These are phyloP conservation scores for Oryzias celebensis DNA, from an alignment of 2,113 vertebrate genomes.

Conservation along the genomic window DNA sequence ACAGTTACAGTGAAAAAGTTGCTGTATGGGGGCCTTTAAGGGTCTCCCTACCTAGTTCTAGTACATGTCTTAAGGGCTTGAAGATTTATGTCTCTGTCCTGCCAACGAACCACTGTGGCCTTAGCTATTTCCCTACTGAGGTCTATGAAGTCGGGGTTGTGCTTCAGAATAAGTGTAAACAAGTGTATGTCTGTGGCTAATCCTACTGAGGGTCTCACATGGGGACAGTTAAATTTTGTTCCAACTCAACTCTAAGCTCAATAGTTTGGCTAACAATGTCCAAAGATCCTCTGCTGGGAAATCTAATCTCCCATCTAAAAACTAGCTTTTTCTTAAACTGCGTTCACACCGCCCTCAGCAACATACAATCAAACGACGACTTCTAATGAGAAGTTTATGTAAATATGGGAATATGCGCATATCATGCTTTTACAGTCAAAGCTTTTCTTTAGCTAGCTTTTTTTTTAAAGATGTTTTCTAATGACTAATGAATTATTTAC, in stretches of 20 bases:
- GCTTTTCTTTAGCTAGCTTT: no score
- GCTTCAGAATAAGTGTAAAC: slow-evolving; percentile 22
- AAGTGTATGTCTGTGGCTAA: slow-evolving; percentile 18
- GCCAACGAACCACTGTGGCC: slow-evolving; percentile 36
- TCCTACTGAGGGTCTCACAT: slow-evolving; percentile 13
- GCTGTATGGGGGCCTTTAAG: slow-evolving; percentile 53
- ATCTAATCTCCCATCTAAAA: slow-evolving; percentile 5
- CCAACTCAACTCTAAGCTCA: slow-evolving; percentile 15
- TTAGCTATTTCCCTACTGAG: slow-evolving; percentile 20
- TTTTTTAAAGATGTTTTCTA: no score
- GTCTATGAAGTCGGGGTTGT: slow-evolving; percentile 13
- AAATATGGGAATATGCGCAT: no score
- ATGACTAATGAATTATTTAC: no score
- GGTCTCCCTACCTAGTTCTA: slow-evolving; percentile 47
- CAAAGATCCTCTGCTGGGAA: slow-evolving; percentile 24
- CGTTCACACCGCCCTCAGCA: no score
- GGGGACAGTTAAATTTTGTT: slow-evolving; percentile 34
- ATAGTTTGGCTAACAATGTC: slow-evolving; percentile 29
- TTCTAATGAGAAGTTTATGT: no score
- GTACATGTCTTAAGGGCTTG: slow-evolving; percentile 56
- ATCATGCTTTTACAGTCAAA: neutral
- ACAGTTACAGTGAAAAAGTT: slow-evolving; percentile 70
- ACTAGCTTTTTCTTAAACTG: neutral
- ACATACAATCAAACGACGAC: no score
- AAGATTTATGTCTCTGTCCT: slow-evolving; percentile 74